Evolutionary conservation across 2,113 vertebrate genomes (phyloP).

Genomic region (Perca fluviatilis): DNA sequence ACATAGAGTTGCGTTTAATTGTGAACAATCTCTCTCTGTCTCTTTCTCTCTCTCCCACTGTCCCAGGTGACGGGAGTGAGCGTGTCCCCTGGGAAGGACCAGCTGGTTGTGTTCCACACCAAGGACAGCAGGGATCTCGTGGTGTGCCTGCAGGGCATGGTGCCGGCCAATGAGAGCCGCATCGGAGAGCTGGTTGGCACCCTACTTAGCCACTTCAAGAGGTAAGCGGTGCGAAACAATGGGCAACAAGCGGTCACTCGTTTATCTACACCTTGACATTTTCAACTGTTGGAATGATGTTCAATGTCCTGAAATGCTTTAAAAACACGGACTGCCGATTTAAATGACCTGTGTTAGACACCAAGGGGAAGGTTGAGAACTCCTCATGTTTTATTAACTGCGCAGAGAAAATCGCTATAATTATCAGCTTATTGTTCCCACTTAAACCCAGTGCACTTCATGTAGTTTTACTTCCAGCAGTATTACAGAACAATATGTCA

Average conservation of each 20-base stretch:
- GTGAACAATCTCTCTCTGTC: slow-evolving; percentile 1
- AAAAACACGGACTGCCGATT: background rate
- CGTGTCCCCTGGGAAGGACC: slow-evolving; percentile 96
- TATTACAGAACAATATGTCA: background rate
- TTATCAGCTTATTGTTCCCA: slow-evolving; percentile 16
- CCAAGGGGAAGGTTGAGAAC: background rate
- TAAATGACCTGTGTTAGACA: background rate
- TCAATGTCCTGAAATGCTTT: background rate
- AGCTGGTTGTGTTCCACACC: slow-evolving; percentile 97
- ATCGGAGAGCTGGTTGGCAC: slow-evolving; percentile 96
- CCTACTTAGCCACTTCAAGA: slow-evolving; percentile 95
- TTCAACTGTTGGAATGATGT: background rate
- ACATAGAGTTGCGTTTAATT: slow-evolving; percentile 28
- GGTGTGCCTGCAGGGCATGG: slow-evolving; percentile 92
- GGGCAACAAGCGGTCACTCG: background rate
- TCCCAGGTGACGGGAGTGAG: slow-evolving; percentile 93
- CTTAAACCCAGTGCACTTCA: background rate
- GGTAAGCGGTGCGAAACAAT: slow-evolving; percentile 76
- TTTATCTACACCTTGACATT: background rate
- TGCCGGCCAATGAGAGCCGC: slow-evolving; percentile 90
- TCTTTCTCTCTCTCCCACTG: slow-evolving; percentile 15
- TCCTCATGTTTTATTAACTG: background rate
- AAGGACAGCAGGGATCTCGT: slow-evolving; percentile 97
- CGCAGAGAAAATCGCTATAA: background rate
- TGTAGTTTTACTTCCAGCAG: slow-evolving; percentile 9